Evolutionary conservation across 2,888 invertebrate genomes (phyloP).

Genomic region (Empis livida): DNA sequence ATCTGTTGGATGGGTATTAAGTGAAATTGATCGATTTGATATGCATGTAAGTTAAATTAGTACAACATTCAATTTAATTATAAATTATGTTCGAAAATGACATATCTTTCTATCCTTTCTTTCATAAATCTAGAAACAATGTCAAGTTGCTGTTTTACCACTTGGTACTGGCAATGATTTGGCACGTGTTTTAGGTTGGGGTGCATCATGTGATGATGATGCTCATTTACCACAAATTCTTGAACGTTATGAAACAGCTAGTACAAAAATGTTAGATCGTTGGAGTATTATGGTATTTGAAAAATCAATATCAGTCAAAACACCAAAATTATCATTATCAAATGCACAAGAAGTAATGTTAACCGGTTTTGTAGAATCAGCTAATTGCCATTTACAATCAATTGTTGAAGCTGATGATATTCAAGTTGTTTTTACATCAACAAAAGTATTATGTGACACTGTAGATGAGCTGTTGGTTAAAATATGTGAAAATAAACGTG

Average conservation of each 20-base stretch:
- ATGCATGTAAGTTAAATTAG: slow-evolving; percentile 71
- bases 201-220: slow-evolving; percentile 90
- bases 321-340: slow-evolving; percentile 40
- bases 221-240: slow-evolving; percentile 82
- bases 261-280: slow-evolving; percentile 93
- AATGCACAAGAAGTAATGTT: slow-evolving; percentile 38
- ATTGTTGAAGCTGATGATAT: slow-evolving; percentile 75
- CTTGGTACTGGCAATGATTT: slow-evolving; percentile 94
- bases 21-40: slow-evolving; percentile 87
- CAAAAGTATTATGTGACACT: slow-evolving; percentile 64
- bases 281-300: slow-evolving; percentile 96
- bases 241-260: slow-evolving; percentile 91
- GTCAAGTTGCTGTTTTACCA: slow-evolving; percentile 89
- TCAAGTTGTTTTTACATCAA: slow-evolving; percentile 54
- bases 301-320: slow-evolving; percentile 49
- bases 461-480: slow-evolving; percentile 60
- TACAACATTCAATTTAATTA: neutral
- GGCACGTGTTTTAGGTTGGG: slow-evolving; percentile 92
- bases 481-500: slow-evolving; percentile 45
- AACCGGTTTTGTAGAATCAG: slow-evolving; percentile 62
- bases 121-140: slow-evolving; percentile 53
- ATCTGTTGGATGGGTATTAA: slow-evolving; percentile 94
- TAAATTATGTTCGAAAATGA: neutral
- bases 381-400: slow-evolving; percentile 68
- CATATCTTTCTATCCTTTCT: neutral